These are phyloP conservation scores for Cryptoblepharus egeriae DNA, from an alignment of 2,797 vertebrate species.

Conservation along the genomic window DNA sequence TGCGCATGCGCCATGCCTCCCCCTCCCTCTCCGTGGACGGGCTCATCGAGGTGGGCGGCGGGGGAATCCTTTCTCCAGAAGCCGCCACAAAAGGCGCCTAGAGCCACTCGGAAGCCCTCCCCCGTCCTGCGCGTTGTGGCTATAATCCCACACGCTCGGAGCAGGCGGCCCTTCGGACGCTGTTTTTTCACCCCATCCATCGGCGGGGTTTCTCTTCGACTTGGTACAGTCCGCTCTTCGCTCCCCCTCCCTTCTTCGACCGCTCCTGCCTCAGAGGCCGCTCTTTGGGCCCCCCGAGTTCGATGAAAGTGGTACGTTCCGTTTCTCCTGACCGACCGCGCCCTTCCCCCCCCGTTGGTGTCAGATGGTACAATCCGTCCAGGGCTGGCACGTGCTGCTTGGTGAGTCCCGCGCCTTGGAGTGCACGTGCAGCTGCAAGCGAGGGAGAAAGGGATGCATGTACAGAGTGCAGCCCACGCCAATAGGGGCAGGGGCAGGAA, in stretches of 20 bases:
- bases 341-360: neutral
- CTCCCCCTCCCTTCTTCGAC: too few species aligned
- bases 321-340: neutral
- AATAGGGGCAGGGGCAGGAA: too few species aligned
- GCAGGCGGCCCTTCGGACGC: neutral
- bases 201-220: neutral
- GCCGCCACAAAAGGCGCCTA: too few species aligned
- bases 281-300: neutral
- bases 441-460: too few species aligned
- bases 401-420: too few species aligned
- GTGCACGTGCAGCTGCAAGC: too few species aligned
- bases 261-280: too few species aligned
- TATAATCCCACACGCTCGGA: too few species aligned
- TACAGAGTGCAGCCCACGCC: too few species aligned
- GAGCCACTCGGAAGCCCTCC: rapidly evolving
- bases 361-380: neutral
- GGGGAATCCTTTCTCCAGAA: neutral
- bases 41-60: too few species aligned
- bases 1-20: neutral
- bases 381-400: too few species aligned
- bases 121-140: too few species aligned
- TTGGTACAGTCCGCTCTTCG: rapidly evolving
- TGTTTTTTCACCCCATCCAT: neutral
- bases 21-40: neutral
- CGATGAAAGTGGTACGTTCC: neutral